phyloP scores from a whole-genome alignment of 1,140 invertebrate genomes.

The Nautilus pompilius region DNA sequence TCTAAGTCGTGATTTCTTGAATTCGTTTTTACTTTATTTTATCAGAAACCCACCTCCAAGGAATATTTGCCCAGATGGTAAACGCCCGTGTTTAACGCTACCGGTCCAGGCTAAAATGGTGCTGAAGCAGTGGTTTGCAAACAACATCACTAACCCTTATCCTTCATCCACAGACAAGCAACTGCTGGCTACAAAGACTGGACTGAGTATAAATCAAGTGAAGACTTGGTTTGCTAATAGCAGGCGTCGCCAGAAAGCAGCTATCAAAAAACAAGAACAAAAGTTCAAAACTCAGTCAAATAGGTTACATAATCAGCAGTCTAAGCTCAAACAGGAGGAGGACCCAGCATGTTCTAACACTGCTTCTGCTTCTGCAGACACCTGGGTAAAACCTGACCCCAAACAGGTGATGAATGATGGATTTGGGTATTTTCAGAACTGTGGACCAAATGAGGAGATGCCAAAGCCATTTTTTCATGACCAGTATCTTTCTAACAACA shows the following conservation, averaged over 20 bases:
- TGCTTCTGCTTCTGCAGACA: too few relatives aligned
- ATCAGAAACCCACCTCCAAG: slow-evolving; percentile 16
- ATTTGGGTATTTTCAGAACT: too few relatives aligned
- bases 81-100: slow-evolving; percentile 5
- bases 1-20: neutral
- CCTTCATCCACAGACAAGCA: slow-evolving; percentile 42
- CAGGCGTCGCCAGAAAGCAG: slow-evolving; percentile 35
- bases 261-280: too few relatives aligned
- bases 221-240: slow-evolving; percentile 54
- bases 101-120: slow-evolving; percentile 23
- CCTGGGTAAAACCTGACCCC: too few relatives aligned
- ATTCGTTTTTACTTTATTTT: slow-evolving; percentile 1
- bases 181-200: slow-evolving; percentile 32
- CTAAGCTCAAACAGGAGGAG: too few relatives aligned
- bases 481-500: too few relatives aligned
- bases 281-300: too few relatives aligned
- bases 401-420: too few relatives aligned
- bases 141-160: slow-evolving; percentile 43
- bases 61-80: slow-evolving; percentile 18
- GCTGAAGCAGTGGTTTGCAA: slow-evolving; percentile 45
- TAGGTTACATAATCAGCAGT: too few relatives aligned
- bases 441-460: too few relatives aligned
- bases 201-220: slow-evolving; percentile 40
- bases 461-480: too few relatives aligned
- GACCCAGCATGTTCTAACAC: too few relatives aligned